Percentiles rank a stretch among this genome's conserved stretches.
Evolutionary conservation across 2,888 invertebrate species (phyloP).

Genomic region (Drosophila sordidapex): DNA sequence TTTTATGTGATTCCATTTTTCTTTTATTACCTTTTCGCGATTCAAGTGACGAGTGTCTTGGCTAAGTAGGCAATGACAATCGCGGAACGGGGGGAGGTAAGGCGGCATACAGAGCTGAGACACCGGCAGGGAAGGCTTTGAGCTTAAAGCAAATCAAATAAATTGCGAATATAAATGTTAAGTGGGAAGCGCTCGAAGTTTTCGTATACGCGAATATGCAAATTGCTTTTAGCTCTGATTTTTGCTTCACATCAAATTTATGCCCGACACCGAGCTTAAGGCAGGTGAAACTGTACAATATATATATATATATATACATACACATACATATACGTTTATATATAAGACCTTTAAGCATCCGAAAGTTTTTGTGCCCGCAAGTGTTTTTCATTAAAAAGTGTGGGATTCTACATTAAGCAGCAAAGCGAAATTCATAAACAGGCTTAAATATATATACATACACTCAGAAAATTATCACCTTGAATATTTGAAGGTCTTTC

Average conservation of each 20-base stretch:
- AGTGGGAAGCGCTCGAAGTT: conserved; percentile 48
- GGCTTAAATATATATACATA: conserved; percentile 3
- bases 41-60: conserved; percentile 44
- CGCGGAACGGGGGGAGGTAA: background rate
- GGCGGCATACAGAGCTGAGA: too few relatives aligned
- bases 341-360: conserved; percentile 18
- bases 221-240: conserved; percentile 69
- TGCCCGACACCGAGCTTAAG: conserved; percentile 22
- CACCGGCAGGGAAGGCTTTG: conserved; percentile 17
- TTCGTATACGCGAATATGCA: conserved; percentile 59
- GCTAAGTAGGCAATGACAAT: conserved; percentile 39
- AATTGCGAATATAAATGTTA: conserved; percentile 68
- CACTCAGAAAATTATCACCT: background rate
- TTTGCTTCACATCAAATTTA: conserved; percentile 43
- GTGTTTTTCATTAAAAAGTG: conserved; percentile 60
- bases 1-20: conserved; percentile 32
- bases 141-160: conserved; percentile 64
- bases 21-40: conserved; percentile 58
- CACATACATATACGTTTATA: background rate
- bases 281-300: conserved; percentile 34
- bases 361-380: conserved; percentile 52
- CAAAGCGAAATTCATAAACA: conserved; percentile 26
- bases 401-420: conserved; percentile 24
- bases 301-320: background rate
- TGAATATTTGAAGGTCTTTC: background rate